These are phyloP conservation scores for Amyelois transitella DNA, from an alignment of 1,140 invertebrate genomes.

Conservation along the genomic window DNA sequence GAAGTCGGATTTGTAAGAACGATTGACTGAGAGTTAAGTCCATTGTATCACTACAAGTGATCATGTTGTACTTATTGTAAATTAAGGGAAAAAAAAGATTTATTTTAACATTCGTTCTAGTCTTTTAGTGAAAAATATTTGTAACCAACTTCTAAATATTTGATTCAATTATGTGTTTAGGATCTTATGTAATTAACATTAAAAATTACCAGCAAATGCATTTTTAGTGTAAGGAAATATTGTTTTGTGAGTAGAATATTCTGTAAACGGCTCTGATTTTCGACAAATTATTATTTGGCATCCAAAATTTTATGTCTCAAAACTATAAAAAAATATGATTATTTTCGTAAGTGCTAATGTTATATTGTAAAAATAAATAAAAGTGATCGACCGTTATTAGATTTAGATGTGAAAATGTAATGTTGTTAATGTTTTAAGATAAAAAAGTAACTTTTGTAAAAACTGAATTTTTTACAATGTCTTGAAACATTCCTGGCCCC, in stretches of 20 bases:
- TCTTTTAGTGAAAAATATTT: background rate
- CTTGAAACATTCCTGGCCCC: slow-evolving; percentile 66
- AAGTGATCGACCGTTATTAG: slow-evolving; percentile 71
- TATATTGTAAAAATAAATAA: slow-evolving; percentile 50
- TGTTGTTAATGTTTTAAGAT: slow-evolving; percentile 74
- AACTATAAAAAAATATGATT: slow-evolving; percentile 18
- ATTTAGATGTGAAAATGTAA: slow-evolving; percentile 73
- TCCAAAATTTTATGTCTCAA: background rate
- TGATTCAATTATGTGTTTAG: background rate
- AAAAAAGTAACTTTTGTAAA: slow-evolving; percentile 73
- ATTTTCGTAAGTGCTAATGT: slow-evolving; percentile 64
- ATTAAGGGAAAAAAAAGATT: background rate
- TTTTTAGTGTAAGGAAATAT: background rate
- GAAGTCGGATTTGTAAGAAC: background rate
- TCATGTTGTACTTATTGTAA: background rate
- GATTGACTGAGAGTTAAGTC: background rate
- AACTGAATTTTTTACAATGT: slow-evolving; percentile 74
- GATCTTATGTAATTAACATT: background rate
- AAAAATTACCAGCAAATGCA: background rate
- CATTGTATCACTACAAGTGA: background rate
- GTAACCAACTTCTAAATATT: background rate
- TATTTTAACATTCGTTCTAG: background rate
- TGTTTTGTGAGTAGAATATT: background rate
- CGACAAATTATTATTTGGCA: background rate
- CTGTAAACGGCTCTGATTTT: background rate